Base-by-base conservation (phyloP, 1,140 invertebrate species). In the Phenacoccus solenopsis region DNA sequence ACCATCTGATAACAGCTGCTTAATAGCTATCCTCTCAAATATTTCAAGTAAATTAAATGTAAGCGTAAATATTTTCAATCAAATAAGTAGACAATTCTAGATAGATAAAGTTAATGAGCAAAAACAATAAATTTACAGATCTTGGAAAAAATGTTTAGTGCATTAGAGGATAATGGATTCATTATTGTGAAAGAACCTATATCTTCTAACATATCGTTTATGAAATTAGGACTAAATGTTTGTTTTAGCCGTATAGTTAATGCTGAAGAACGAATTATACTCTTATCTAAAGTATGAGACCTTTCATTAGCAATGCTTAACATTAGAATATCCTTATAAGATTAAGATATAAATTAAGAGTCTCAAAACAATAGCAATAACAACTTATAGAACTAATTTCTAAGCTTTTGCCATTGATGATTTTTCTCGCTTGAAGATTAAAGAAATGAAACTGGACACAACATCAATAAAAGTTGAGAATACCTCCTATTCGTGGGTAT, bases 401-500 rank as follows among this genome's bases (percentile, higher is more conserved):
- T 16, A 49, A 49, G 13, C 16, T n/a, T 16, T n/a, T 49, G 5
- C 13, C 5, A 7, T 49, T 49, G 5, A 3, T 49, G 5, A 49
- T 49, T 9, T 49, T 9, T 49, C 4, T 16, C 38, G 20, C 12
- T 9, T 2, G 38, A 16, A 3, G 16, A 49, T 16, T 16, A 49
- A n/a, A 16, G 16, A 49, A 5, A 2, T n/a, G 13, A 32, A 32
- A 49, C 20, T n/a, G 3, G 13, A n/a, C 38, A 49, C 3, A 49
- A 9, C n/a, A n/a, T n/a, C 16, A 16, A 69, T 74, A 13, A 76
- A 75, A 69, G 74, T 74, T 57, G 49, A 71, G 1, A 79, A 80
- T 70, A 59, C 75, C 0, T 74, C 77, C 12, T 85, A 83, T 67
- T 72, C 75, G 0, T 87, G 85, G 85, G 70, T 86, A 1, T 61